phyloP scores from a whole-genome alignment of 2,113 vertebrate genomes.

The Callionymus lyra region DNA sequence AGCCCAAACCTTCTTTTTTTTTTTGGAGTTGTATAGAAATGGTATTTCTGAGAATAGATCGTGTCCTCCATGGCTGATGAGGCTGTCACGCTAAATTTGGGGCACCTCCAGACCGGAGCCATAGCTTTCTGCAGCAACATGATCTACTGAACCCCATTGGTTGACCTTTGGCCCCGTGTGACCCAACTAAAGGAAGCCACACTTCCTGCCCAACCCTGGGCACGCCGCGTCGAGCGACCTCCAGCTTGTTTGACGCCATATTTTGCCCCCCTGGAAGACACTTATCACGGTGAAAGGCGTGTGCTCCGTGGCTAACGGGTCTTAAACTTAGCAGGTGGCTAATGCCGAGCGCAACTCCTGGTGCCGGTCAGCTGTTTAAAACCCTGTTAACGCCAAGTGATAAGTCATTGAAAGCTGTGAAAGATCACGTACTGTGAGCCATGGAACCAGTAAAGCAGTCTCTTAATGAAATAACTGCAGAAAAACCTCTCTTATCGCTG shows the following conservation, averaged over 20 bases:
- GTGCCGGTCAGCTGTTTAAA: slow-evolving; percentile 45
- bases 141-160: slow-evolving; percentile 28
- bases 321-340: slow-evolving; percentile 45
- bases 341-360: slow-evolving; percentile 34
- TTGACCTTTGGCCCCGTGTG: slow-evolving; percentile 41
- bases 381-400: slow-evolving; percentile 38
- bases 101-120: slow-evolving; percentile 36
- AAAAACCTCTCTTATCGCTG: no score
- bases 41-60: slow-evolving; percentile 31
- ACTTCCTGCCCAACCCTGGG: slow-evolving; percentile 47
- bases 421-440: slow-evolving; percentile 22
- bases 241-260: slow-evolving; percentile 38
- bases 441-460: background rate
- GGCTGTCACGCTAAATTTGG: slow-evolving; percentile 34
- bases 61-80: slow-evolving; percentile 12
- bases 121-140: slow-evolving; percentile 31
- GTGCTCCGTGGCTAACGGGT: slow-evolving; percentile 1
- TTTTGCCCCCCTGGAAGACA: slow-evolving; percentile 14
- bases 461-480: background rate
- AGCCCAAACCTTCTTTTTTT: no score
- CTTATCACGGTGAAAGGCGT: slow-evolving; percentile 9
- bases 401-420: slow-evolving; percentile 43
- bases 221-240: slow-evolving; percentile 18
- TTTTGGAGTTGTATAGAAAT: slow-evolving; percentile 7
- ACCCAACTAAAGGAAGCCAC: slow-evolving; percentile 35